Evolutionary conservation across 2,797 vertebrate genomes (phyloP).

Genomic region (Moxostoma hubbsi): DNA sequence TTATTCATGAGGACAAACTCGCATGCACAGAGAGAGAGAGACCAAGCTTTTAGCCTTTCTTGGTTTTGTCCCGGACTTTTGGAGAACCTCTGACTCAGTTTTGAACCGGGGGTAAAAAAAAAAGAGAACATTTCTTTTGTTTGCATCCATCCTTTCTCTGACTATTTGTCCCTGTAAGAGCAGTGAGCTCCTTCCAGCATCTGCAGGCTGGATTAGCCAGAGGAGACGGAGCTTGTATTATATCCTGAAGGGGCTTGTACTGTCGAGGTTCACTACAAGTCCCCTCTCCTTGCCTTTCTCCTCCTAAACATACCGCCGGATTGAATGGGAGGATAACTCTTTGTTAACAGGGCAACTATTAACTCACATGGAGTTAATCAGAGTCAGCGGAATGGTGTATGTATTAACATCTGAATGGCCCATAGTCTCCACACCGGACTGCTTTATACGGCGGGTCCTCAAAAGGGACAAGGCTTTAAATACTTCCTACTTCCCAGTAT

Average conservation of each 20-base stretch:
- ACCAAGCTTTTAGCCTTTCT: conserved; percentile 31
- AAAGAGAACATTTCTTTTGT: conserved; percentile 49
- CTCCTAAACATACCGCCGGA: conserved; percentile 72
- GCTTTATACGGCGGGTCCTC: conserved; percentile 87
- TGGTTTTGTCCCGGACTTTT: conserved; percentile 52
- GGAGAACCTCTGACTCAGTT: conserved; percentile 44
- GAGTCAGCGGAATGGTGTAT: conserved; percentile 88
- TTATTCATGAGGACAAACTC: conserved; percentile 50
- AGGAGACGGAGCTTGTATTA: conserved; percentile 85
- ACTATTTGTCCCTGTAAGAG: conserved; percentile 57
- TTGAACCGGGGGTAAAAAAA: not conserved
- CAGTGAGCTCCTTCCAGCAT: conserved; percentile 69
- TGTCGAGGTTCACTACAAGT: conserved; percentile 83
- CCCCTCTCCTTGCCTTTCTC: conserved; percentile 60
- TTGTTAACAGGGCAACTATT: conserved; percentile 93
- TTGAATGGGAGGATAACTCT: conserved; percentile 89
- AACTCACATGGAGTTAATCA: conserved; percentile 99
- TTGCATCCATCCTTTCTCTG: conserved; percentile 47
- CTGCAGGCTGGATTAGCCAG: conserved; percentile 72
- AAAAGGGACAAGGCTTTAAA: conserved; percentile 83
- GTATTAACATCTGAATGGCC: conserved; percentile 97
- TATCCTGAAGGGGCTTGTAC: conserved; percentile 88
- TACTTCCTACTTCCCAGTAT: conserved; percentile 83
- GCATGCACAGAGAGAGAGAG: conserved; percentile 14
- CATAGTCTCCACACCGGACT: conserved; percentile 78